These are phyloP conservation scores for Heterotilapia buettikoferi DNA, from an alignment of 2,113 vertebrate species.

Conservation along the genomic window DNA sequence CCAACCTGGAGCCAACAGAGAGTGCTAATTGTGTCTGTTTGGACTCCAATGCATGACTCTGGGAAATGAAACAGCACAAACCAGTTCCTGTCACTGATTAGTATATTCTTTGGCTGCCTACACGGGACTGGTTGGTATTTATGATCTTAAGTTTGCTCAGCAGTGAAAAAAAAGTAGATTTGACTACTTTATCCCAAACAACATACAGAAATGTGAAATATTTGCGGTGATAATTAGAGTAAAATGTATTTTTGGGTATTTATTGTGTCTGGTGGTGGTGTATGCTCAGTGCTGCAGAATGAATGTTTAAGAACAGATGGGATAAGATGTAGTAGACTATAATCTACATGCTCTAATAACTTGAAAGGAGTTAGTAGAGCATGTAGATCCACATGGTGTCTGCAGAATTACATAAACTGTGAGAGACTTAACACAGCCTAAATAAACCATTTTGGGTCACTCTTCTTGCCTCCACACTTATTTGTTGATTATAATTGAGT, in stretches of 20 bases:
- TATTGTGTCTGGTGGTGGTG: neutral
- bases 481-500: neutral
- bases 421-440: neutral
- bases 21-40: conserved; percentile 42
- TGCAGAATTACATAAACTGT: neutral
- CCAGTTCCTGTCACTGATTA: neutral
- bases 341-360: conserved; percentile 2
- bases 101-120: neutral
- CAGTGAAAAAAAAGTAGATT: neutral
- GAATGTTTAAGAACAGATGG: neutral
- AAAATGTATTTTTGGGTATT: neutral
- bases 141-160: neutral
- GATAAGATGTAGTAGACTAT: neutral
- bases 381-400: neutral
- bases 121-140: neutral
- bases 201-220: neutral
- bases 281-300: neutral
- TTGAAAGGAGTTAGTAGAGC: neutral
- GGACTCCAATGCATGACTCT: conserved; percentile 1
- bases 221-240: neutral
- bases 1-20: conserved; percentile 26
- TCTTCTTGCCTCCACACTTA: neutral
- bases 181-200: neutral
- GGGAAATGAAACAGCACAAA: conserved; percentile 12
- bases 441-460: neutral